Conservation (phyloP, 2,797 vertebrate species). For the Pelodytes ibericus region DNA sequence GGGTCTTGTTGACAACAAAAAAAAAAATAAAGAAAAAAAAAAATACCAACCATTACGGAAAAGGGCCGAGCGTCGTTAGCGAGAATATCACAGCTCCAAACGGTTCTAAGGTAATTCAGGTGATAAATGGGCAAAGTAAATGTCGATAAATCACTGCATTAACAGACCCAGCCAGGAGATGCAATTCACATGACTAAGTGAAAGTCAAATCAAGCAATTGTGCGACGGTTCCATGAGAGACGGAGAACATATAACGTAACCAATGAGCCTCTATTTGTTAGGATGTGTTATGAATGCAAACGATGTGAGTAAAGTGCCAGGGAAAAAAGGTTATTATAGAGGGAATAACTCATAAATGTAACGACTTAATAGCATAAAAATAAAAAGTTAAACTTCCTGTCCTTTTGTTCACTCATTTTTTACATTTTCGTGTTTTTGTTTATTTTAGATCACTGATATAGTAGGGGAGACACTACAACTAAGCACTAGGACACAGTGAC, state of each 20-base stretch:
- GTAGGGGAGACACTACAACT: too few relatives aligned
- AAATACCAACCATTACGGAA: not conserved
- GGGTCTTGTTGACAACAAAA: slow-evolving; percentile 14
- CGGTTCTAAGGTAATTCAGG: not conserved
- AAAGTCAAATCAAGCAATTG: slow-evolving; percentile 4
- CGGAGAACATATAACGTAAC: not conserved
- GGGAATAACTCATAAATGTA: too few relatives aligned
- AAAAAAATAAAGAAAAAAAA: not conserved
- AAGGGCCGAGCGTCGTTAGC: not conserved
- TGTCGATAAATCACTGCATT: slow-evolving; percentile 1
- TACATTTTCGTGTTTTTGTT: too few relatives aligned
- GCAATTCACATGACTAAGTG: not conserved
- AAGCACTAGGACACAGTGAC: too few relatives aligned
- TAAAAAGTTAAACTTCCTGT: too few relatives aligned
- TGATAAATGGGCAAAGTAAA: slow-evolving; percentile 8
- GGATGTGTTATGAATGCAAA: too few relatives aligned
- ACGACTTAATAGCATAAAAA: too few relatives aligned
- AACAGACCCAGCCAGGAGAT: not conserved
- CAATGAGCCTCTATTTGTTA: too few relatives aligned
- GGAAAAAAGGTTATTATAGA: too few relatives aligned
- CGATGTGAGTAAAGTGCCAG: too few relatives aligned
- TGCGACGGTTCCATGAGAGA: not conserved
- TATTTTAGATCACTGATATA: too few relatives aligned
- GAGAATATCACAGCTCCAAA: not conserved
- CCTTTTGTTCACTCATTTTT: too few relatives aligned